Evolutionary conservation across 2,888 invertebrate genomes (phyloP).

Genomic region (Megaustenia siamemsis): DNA sequence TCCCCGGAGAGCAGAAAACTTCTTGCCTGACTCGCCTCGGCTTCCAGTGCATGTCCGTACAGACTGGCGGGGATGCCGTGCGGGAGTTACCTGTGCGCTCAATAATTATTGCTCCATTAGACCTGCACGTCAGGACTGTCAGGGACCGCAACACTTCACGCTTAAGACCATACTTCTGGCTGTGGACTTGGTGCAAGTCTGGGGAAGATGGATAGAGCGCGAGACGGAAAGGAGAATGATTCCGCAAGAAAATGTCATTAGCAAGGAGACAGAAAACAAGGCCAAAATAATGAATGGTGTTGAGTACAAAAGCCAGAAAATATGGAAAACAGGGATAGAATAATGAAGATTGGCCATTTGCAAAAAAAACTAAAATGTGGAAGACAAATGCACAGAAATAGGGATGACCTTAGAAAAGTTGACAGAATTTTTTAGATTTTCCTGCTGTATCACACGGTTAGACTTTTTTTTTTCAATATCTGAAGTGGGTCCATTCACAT

Average conservation of each 20-base stretch:
- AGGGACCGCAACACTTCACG: neutral
- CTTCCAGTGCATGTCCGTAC: neutral
- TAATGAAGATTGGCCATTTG: no score
- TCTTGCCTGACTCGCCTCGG: neutral
- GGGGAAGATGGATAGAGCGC: neutral
- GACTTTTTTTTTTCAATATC: no score
- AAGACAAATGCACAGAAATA: no score
- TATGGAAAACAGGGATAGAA: no score
- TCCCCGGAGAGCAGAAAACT: neutral
- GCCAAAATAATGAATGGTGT: no score
- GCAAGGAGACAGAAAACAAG: no score
- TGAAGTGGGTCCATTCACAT: no score
- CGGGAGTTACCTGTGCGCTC: neutral
- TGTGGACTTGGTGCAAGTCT: neutral
- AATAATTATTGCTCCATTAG: constrained; percentile 7
- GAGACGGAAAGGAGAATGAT: neutral
- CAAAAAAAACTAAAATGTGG: no score
- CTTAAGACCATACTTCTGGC: neutral
- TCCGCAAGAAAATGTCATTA: neutral
- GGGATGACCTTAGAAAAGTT: no score
- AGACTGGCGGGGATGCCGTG: neutral
- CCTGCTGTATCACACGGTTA: no score
- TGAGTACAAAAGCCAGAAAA: no score
- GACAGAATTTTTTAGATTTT: no score
- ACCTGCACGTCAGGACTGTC: neutral